Evolutionary conservation across 2,888 invertebrate genomes (phyloP), one percentile per base, ranked within the genome.

Genomic region (Miltochrista miniata): DNA sequence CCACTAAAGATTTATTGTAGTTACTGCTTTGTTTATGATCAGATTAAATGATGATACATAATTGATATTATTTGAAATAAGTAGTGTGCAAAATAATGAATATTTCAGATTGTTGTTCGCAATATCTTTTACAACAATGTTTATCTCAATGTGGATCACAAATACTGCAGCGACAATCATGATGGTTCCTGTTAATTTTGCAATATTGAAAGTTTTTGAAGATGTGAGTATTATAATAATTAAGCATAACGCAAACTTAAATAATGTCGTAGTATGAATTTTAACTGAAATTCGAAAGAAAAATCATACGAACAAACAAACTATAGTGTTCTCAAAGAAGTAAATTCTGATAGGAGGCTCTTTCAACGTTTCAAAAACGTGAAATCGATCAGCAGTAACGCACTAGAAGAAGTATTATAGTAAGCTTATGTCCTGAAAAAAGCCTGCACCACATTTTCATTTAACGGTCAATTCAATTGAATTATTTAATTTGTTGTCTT

Each of bases 101-200:
- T 4, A 18, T 48, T 79, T 18, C 65, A 95, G 95, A 77, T 87
- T 97, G 54, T 94, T 97, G 74, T 93, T 97, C 65, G 97, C 97
- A 0, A 91, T 97, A 60, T 95, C 96, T 81, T 84, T 93, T 43
- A 96, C 96, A 1, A 97, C 97, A 0, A 97, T 96, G 95, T 96
- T 97, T 64, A 93, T 98, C 45, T 97, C 97, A 0, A 97, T 98
- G 97, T 98, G 98, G 98, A 96, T 98, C 54, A 97, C 97, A 14
- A 98, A 98, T 80, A 98, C 98, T 0, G 98, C 98, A 2, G 96
- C 96, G 0, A 95, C 96, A 0, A 96, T 97, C 0, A 96, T 98
- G 96, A 97, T 98, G 97, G 94, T 96, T 39, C 97, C 97, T 0
- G 97, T 97, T 54, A 95, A 95, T 47, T 95, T 96, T 66, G 97